Evolutionary conservation across 1,140 invertebrate genomes (phyloP), one percentile per base, ranked within the genome.

Genomic region (Melitaea cinxia): DNA sequence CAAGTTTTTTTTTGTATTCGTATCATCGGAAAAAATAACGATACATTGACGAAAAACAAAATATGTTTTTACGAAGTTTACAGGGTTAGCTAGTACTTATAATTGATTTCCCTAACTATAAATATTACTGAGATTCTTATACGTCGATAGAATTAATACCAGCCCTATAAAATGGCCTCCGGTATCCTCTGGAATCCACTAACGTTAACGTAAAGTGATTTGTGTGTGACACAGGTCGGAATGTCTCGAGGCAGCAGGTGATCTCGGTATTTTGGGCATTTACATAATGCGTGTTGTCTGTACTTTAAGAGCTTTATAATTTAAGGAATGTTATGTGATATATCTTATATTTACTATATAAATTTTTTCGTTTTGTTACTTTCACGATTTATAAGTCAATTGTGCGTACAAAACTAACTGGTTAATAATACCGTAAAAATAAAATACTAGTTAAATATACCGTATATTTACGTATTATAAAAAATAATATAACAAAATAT

Each of bases 191-290:
- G 56, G 42, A 30, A 58, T 52, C 35, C 49, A 28, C 30, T 30
- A 21, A 3, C 35, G 50, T 42, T 30, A 61, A 62, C 35, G 24
- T 33, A 53, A 45, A 62, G 33, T 60, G 47, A 60, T 37, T 54
- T 39, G 59, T 55, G 60, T 54, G 26, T 62, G 50, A 47, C 35
- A 62, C 52, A 30, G 60, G 17, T 7, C 52, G 52, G 37, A 54
- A 62, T 55, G 52, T 63, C 52, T 55, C 26, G 37, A 26, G 28
- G 26, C 39, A 26, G 52, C 52, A 63, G 52, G 60, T 63, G 52
- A 56, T 26, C 15, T 47, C 50, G 28, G 39, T 6, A 63, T 63
- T n/a, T 23, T 63, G 52, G 17, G 15, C 14, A 63, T 63, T 15
- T 63, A 39, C 60, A 56, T 63, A 55, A 63, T 55, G 52, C 35